Evolutionary conservation across 2,113 vertebrate species (phyloP).

Genomic region (Lichenostomus cassidix): DNA sequence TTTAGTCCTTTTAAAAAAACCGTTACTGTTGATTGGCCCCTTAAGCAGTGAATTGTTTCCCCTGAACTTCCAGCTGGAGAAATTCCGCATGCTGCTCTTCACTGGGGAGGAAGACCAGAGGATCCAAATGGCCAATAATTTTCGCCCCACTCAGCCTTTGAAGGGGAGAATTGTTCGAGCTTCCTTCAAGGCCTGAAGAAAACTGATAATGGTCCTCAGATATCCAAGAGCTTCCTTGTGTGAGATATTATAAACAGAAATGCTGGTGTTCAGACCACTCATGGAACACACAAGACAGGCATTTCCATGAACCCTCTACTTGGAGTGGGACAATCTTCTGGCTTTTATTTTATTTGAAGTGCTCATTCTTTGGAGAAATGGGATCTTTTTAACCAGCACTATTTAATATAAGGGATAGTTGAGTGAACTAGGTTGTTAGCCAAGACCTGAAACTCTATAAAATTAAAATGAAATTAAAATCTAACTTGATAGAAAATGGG

Average conservation of each 20-base stretch:
- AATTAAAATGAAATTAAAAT: background rate
- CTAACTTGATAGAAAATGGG: background rate
- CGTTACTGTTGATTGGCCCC: background rate
- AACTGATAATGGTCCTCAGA: background rate
- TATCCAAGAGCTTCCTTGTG: conserved; percentile 69
- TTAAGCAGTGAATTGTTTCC: background rate
- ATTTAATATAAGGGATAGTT: background rate
- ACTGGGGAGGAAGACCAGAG: conserved; percentile 84
- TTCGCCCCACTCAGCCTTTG: conserved; percentile 91
- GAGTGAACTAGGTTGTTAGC: background rate
- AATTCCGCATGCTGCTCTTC: conserved; percentile 88
- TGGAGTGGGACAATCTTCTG: background rate
- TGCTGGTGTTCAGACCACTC: background rate
- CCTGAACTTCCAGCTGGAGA: conserved; percentile 82
- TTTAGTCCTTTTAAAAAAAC: background rate
- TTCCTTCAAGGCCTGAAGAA: conserved; percentile 82
- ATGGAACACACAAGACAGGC: background rate
- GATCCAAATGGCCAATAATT: conserved; percentile 93
- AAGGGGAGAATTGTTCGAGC: conserved; percentile 88
- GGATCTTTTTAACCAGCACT: background rate
- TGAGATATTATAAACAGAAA: conserved; percentile 22
- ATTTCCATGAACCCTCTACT: background rate
- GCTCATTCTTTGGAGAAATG: background rate
- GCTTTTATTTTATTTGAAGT: background rate
- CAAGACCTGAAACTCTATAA: background rate